Percentiles rank a stretch among this genome's conserved stretches.
Evolutionary conservation across 2,113 vertebrate species (phyloP).

Genomic region (Desmodus rotundus): DNA sequence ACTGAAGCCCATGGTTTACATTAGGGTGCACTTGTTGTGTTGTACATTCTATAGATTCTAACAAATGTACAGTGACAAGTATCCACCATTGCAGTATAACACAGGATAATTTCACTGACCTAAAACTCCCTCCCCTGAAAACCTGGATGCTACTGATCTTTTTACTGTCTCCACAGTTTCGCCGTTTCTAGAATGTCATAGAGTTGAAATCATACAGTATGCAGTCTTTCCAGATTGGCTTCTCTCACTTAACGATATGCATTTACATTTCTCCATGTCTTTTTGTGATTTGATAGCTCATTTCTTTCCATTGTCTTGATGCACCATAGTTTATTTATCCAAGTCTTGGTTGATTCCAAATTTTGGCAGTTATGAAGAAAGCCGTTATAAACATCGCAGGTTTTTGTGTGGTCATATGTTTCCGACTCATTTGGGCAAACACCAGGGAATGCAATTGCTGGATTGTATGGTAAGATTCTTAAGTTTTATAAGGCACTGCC

Average conservation of each 20-base stretch:
- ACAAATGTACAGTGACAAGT: not conserved
- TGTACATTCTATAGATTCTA: not conserved
- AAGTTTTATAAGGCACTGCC: not conserved
- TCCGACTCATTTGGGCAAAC: not conserved
- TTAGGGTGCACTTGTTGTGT: not conserved
- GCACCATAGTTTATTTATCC: not conserved
- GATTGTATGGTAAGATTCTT: not conserved
- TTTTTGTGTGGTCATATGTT: constrained; percentile 9
- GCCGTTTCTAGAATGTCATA: constrained; percentile 1
- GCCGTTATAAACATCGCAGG: not conserved
- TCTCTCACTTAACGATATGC: not conserved
- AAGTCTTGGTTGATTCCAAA: not conserved
- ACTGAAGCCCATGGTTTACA: not conserved
- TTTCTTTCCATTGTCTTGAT: not conserved
- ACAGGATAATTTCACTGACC: not conserved
- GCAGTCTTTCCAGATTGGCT: not conserved
- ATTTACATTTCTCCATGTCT: not conserved
- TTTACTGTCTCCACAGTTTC: not conserved
- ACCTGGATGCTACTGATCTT: not conserved
- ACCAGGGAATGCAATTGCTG: not conserved
- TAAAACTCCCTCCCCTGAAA: not conserved
- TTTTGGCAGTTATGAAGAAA: constrained; percentile 5
- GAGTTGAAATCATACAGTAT: not conserved
- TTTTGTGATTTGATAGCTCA: not conserved
- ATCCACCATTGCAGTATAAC: not conserved